Percentiles rank a stretch among this genome's conserved stretches.
Conservation (phyloP, 2,113 vertebrate species). For the Syngnathus scovelli region DNA sequence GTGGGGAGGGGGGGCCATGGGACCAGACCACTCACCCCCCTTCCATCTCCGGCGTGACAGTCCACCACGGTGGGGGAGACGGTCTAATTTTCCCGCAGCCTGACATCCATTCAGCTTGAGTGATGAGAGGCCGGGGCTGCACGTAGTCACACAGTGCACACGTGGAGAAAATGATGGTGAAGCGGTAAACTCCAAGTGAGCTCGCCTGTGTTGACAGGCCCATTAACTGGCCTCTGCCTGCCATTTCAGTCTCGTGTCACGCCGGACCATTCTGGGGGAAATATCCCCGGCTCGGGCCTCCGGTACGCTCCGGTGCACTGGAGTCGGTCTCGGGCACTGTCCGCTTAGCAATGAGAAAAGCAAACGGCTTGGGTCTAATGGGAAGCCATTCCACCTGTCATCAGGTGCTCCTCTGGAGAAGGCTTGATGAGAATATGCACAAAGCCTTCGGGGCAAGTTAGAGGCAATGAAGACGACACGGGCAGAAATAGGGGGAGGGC, state of each 20-base stretch:
- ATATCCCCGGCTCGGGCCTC: conserved; percentile 39
- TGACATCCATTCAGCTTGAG: conserved; percentile 63
- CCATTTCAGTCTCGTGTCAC: conserved; percentile 51
- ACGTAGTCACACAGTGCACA: conserved; percentile 23
- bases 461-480: conserved; percentile 43
- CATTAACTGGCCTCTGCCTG: conserved; percentile 55
- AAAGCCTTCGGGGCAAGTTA: conserved; percentile 42
- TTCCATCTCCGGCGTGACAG: conserved; percentile 54
- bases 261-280: conserved; percentile 49
- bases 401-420: conserved; percentile 40
- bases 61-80: conserved; percentile 55
- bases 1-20: conserved; percentile 36
- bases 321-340: conserved; percentile 14
- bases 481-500: conserved; percentile 11
- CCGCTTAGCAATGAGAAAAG: conserved; percentile 53
- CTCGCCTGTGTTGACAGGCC: conserved; percentile 60
- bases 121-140: conserved; percentile 50
- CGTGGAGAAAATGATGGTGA: conserved; percentile 39
- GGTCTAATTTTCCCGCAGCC: conserved; percentile 71
- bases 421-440: conserved; percentile 46
- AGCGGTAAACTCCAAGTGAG: conserved; percentile 49
- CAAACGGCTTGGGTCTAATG: conserved; percentile 41
- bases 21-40: conserved; percentile 58
- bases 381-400: conserved; percentile 41
- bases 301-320: conserved; percentile 45